Percentiles rank a stretch among this genome's conserved stretches.
phyloP scores from a whole-genome alignment of 2,113 vertebrate species.

The Actinemys pallida region DNA sequence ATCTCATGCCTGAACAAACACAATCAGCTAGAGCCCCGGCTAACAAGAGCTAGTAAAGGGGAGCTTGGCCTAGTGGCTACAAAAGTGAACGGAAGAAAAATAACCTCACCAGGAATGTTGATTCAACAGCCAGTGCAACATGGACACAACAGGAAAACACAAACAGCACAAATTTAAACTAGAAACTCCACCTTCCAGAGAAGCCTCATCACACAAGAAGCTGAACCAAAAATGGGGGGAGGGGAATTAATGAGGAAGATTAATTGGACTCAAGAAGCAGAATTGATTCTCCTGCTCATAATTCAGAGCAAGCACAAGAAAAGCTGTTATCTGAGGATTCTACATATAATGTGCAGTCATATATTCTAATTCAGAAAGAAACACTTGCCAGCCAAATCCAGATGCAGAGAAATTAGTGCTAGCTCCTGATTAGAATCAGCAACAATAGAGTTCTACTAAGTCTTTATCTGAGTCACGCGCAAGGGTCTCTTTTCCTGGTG shows the following conservation, averaged over 20 bases:
- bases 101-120: background rate
- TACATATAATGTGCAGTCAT: background rate
- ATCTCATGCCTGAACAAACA: background rate
- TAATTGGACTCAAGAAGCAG: background rate
- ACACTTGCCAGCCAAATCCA: background rate
- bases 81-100: background rate
- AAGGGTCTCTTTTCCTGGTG: background rate
- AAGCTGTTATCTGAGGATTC: too few species aligned
- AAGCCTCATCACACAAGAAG: background rate
- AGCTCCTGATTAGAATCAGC: background rate
- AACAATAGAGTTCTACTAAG: background rate
- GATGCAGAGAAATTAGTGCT: background rate
- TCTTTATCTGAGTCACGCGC: background rate
- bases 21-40: background rate
- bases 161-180: background rate
- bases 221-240: background rate
- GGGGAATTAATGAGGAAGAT: background rate
- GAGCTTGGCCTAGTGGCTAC: background rate
- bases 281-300: background rate
- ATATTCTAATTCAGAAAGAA: background rate
- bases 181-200: background rate
- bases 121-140: background rate
- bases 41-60: background rate
- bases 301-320: too few species aligned
- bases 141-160: background rate